Percentiles rank a stretch among this genome's conserved stretches.
phyloP scores from a whole-genome alignment of 2,113 vertebrate genomes.

The Thalassarche chlororhynchos region DNA sequence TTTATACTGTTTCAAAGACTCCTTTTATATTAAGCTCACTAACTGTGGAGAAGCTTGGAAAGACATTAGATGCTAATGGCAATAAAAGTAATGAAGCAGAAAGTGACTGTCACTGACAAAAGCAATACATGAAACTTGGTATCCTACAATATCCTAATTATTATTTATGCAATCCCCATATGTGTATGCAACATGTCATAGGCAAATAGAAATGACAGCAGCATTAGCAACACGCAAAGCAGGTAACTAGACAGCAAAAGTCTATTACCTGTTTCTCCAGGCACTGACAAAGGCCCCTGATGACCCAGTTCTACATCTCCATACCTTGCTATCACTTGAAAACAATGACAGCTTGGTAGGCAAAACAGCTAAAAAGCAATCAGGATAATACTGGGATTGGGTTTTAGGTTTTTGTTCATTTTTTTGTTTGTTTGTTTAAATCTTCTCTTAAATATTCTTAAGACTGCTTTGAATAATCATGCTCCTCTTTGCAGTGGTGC shows the following conservation, averaged over 20 bases:
- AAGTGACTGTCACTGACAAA: neutral
- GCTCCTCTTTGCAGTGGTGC: neutral
- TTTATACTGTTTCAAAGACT: neutral
- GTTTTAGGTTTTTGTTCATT: neutral
- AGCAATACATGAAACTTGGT: neutral
- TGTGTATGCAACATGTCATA: neutral
- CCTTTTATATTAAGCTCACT: neutral
- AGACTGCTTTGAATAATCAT: neutral
- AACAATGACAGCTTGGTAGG: neutral
- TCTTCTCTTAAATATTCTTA: neutral
- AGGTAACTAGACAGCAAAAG: neutral
- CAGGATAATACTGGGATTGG: neutral
- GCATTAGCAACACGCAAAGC: neutral
- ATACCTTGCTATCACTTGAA: neutral
- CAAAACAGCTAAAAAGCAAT: neutral
- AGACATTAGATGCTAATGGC: neutral
- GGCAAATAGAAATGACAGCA: neutral
- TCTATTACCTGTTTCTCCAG: neutral
- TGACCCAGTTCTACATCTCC: neutral
- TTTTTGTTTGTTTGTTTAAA: neutral
- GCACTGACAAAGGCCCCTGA: neutral
- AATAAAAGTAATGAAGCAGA: neutral
- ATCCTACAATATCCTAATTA: neutral
- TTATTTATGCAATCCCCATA: neutral
- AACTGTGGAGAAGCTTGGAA: neutral